phyloP scores from a whole-genome alignment of 2,888 invertebrate species.

The Fragum sueziense region DNA sequence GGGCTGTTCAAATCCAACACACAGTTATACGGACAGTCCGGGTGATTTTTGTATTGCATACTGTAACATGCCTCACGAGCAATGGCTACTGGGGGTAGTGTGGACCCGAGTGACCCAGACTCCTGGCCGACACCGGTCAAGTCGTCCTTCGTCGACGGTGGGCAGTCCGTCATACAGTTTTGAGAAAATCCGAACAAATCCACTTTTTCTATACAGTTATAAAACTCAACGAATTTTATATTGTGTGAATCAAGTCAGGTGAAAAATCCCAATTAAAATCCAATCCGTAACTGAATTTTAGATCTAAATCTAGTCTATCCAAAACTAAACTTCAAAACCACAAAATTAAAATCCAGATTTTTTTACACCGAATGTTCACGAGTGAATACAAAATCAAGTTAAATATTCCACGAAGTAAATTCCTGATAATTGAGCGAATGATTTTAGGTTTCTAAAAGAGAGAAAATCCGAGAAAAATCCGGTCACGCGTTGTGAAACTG shows the following conservation, averaged over 20 bases:
- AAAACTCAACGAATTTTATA: too few species aligned
- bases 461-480: too few species aligned
- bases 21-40: constrained; percentile 42
- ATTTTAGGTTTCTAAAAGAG: too few species aligned
- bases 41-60: constrained; percentile 37
- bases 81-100: background rate
- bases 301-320: background rate
- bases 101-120: too few species aligned
- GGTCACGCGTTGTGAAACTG: background rate
- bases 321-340: background rate
- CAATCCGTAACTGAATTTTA: too few species aligned
- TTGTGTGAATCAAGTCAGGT: background rate
- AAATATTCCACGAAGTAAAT: background rate
- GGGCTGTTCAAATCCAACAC: constrained; percentile 15
- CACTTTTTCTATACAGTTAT: background rate
- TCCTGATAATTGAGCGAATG: background rate
- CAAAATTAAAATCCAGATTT: background rate
- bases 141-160: constrained; percentile 7
- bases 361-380: too few species aligned
- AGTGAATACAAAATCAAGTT: too few species aligned
- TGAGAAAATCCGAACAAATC: background rate
- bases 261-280: too few species aligned
- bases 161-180: constrained; percentile 9
- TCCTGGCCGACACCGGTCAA: constrained; percentile 9
- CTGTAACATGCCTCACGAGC: constrained; percentile 38